phyloP scores from a whole-genome alignment of 2,888 invertebrate species.

The Orthonychiurus folsomi region DNA sequence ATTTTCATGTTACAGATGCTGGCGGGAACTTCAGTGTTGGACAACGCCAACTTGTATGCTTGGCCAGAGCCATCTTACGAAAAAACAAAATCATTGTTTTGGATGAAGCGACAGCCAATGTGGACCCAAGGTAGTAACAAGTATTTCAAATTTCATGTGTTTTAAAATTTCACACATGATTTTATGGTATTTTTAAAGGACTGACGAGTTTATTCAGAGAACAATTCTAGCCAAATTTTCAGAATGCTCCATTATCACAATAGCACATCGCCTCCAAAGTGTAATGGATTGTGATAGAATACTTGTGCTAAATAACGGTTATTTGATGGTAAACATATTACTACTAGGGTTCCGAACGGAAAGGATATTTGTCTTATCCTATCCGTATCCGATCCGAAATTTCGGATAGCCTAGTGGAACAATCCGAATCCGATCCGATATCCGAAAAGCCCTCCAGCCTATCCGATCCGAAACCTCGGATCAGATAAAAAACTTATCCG shows the following conservation, averaged over 20 bases:
- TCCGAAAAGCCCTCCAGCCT: no score
- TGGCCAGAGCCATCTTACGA: constrained; percentile 32
- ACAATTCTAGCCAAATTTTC: constrained; percentile 29
- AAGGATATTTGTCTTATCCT: no score
- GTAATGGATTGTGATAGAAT: constrained; percentile 30
- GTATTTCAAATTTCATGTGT: neutral
- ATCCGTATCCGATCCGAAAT: no score
- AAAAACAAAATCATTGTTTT: constrained; percentile 30
- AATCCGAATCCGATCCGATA: no score
- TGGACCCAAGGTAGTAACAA: constrained; percentile 25
- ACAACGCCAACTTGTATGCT: constrained; percentile 32
- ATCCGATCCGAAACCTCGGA: no score
- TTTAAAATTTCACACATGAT: neutral
- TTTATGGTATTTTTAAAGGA: constrained; percentile 45
- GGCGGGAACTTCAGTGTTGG: constrained; percentile 33
- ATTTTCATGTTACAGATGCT: constrained; percentile 26
- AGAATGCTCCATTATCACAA: constrained; percentile 25
- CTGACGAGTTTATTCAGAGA: constrained; percentile 25
- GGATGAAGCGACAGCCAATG: constrained; percentile 38
- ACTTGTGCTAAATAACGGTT: constrained; percentile 27
- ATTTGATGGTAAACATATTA: constrained; percentile 53
- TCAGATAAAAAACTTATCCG: no score
- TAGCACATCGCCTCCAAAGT: constrained; percentile 40
- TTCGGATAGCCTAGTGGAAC: no score
- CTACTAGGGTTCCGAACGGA: no score